Evolutionary conservation across 2,888 invertebrate species (phyloP).

Genomic region (Girardia tigrina): DNA sequence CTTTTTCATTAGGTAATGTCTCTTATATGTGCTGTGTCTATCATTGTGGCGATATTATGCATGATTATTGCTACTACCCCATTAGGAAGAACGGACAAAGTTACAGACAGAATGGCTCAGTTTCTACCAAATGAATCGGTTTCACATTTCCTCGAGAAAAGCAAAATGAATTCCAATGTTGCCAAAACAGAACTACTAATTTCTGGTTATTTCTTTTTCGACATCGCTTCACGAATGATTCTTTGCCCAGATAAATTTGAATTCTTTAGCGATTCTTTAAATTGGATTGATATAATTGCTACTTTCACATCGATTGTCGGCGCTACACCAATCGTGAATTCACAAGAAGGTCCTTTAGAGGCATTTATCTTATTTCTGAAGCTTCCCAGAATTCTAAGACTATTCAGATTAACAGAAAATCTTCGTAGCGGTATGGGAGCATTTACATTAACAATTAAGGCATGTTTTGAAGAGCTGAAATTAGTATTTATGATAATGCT

Average conservation of each 20-base stretch:
- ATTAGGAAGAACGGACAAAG: not conserved
- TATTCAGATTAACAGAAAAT: not conserved
- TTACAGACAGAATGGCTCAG: not conserved
- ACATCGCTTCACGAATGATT: not conserved
- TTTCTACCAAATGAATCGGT: not conserved
- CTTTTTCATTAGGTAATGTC: not conserved
- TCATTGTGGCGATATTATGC: not conserved
- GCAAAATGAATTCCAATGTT: not conserved
- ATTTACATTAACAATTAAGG: not conserved
- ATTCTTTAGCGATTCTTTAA: slow-evolving; percentile 16
- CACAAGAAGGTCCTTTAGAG: not conserved
- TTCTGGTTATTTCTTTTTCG: not conserved
- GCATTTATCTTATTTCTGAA: not conserved
- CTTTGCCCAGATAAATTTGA: not conserved
- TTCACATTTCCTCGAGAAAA: not conserved
- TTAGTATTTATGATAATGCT: not conserved
- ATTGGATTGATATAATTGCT: not conserved
- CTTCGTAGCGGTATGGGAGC: not conserved
- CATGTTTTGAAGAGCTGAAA: not conserved
- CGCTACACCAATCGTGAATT: not conserved
- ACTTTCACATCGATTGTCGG: not conserved
- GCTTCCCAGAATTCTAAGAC: not conserved
- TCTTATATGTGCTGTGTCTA: not conserved
- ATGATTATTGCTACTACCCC: not conserved
- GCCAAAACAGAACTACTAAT: not conserved